Conservation (phyloP, 2,797 vertebrate species). For the Hyperoplus lanceolatus region DNA sequence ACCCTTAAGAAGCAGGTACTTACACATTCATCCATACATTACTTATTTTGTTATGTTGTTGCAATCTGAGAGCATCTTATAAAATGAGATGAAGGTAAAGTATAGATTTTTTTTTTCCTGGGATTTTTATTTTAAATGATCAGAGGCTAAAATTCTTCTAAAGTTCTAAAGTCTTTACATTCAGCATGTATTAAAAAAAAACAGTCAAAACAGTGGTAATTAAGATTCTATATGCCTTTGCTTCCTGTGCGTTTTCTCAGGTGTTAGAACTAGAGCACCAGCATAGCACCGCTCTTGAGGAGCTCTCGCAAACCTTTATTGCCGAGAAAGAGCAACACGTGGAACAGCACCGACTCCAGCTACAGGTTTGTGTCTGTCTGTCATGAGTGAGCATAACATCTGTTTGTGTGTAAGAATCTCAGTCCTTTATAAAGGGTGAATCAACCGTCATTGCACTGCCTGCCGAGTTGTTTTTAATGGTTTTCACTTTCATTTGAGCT, state of each 20-base stretch:
- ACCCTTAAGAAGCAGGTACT: constrained; percentile 79
- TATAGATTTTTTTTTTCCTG: not conserved
- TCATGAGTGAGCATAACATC: no score
- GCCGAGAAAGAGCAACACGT: constrained; percentile 79
- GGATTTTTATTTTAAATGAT: not conserved
- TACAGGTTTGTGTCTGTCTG: constrained; percentile 76
- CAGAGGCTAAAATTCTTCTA: not conserved
- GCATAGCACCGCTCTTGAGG: constrained; percentile 82
- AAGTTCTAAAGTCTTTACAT: not conserved
- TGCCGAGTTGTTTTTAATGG: constrained; percentile 1
- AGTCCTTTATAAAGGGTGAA: not conserved
- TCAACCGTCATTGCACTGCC: not conserved
- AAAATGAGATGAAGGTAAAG: not conserved
- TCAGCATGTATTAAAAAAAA: not conserved
- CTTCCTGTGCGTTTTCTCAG: constrained; percentile 52
- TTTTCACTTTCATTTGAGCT: constrained; percentile 12
- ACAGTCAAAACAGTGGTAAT: not conserved
- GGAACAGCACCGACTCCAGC: constrained; percentile 77
- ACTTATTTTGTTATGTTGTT: not conserved
- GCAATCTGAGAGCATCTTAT: not conserved
- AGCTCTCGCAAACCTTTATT: constrained; percentile 77
- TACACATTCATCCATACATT: not conserved
- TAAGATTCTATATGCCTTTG: not conserved
- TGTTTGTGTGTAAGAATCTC: not conserved
- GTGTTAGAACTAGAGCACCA: constrained; percentile 87